These are phyloP conservation scores for Tenebrosternarchus preto DNA, from an alignment of 2,113 vertebrate species.

Conservation along the genomic window DNA sequence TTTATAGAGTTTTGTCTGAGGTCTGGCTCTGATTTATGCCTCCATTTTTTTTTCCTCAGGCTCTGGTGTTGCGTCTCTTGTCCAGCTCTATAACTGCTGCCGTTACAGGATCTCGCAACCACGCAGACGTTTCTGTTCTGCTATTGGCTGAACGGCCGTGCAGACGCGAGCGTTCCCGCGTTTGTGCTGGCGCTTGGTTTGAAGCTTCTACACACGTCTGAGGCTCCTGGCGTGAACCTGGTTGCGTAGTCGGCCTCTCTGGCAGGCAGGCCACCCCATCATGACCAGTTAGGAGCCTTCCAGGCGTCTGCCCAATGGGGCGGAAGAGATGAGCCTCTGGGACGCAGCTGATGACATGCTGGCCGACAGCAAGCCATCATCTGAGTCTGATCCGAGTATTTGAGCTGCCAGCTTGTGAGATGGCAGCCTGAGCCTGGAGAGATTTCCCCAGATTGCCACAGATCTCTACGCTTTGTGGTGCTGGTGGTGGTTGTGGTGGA, in stretches of 20 bases:
- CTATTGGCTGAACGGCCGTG: slow-evolving; percentile 15
- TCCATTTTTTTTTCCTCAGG: background rate
- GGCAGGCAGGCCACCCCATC: background rate
- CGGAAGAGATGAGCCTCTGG: slow-evolving; percentile 84
- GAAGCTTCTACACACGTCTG: background rate
- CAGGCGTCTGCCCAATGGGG: slow-evolving; percentile 78
- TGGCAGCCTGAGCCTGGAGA: slow-evolving; percentile 75
- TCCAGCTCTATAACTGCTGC: background rate
- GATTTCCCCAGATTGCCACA: slow-evolving; percentile 76
- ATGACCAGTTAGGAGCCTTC: slow-evolving; percentile 20
- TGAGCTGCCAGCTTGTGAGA: slow-evolving; percentile 82
- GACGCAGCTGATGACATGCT: slow-evolving; percentile 89
- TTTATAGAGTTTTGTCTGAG: slow-evolving; percentile 28
- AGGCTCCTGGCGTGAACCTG: slow-evolving; percentile 1
- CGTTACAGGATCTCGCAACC: slow-evolving; percentile 31
- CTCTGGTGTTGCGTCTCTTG: slow-evolving; percentile 18
- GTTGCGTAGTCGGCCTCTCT: background rate
- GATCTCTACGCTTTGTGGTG: slow-evolving; percentile 3
- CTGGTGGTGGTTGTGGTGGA: slow-evolving; percentile 37
- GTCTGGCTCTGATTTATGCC: slow-evolving; percentile 24
- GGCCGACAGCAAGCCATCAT: slow-evolving; percentile 87
- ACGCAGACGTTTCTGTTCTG: slow-evolving; percentile 11
- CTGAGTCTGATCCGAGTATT: slow-evolving; percentile 87
- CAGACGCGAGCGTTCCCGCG: background rate
- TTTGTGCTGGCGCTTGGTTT: slow-evolving; percentile 3